Base-by-base conservation (phyloP, 1,140 invertebrate species). In the Solen grandis region DNA sequence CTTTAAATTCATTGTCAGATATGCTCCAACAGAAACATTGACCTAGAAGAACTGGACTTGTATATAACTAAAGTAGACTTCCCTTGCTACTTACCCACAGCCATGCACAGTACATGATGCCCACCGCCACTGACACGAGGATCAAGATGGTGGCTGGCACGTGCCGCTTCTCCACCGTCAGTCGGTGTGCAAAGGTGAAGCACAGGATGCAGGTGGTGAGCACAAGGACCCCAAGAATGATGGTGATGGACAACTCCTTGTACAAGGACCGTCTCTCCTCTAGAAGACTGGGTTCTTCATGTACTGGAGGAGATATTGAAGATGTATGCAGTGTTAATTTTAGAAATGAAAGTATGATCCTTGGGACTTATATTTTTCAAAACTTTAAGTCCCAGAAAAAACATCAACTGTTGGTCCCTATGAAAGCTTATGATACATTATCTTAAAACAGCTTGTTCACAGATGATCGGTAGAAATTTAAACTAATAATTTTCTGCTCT, bases 71-170 rank as follows among this genome's bases (percentile, higher is more conserved):
- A n/a, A n/a, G n/a, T n/a, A n/a, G n/a, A n/a, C n/a, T n/a, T n/a
- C n/a, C n/a, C n/a, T n/a, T 46, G 41, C 19, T 35, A 65, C 60
- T 63, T 65, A 76, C 73, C 33, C 38, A 52, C 1, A 46, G 22
- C 59, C 73, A 76, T 3, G 46, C 33, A 22, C 8, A 5, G 31
- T 50, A 76, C 25, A 76, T 38, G 8, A 76, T 33, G 25, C 59
- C 0, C 14, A 38, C 27, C 29, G 33, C 52, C 5, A 65, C 13
- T 0, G 60, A 16, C 8, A 76, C 2, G 1, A 76, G 1, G 1
- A 76, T 33, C 1, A 76, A 46, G 5, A 76, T 38, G n/a, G 38
- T 27, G 16, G 73, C 36, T 2, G 73, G 59, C 22, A 55, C 73
- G 22, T 25, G 57, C 14, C 57, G n/a, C n/a, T 76, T 2, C 36